phyloP scores from a whole-genome alignment of 1,140 invertebrate species.

The Formica selysi region DNA sequence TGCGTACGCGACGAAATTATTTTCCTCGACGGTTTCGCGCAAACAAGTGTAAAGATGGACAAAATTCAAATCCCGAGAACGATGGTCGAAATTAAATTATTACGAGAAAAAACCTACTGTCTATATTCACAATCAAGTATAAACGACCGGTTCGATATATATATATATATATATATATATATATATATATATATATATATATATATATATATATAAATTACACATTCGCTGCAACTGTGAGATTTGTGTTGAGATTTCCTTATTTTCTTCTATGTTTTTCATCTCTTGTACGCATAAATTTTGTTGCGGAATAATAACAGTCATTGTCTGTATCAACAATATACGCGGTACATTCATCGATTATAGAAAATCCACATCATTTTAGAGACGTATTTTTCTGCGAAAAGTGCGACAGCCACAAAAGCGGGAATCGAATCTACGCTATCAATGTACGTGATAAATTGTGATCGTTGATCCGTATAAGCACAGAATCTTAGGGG shows the following conservation, averaged over 20 bases:
- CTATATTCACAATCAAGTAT: not conserved
- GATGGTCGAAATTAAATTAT: not conserved
- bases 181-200: not conserved
- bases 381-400: not conserved
- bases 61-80: not conserved
- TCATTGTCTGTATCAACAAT: not conserved
- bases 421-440: not conserved
- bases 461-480: constrained; percentile 33
- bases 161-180: not conserved
- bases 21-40: not conserved
- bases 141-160: not conserved
- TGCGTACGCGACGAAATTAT: not conserved
- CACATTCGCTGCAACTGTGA: not conserved
- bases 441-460: constrained; percentile 33
- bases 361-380: not conserved
- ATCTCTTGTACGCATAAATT: not conserved
- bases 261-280: not conserved
- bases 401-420: not conserved
- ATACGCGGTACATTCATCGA: not conserved
- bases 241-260: not conserved
- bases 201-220: not conserved
- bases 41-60: not conserved
- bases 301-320: not conserved
- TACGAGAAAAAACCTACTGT: not conserved
- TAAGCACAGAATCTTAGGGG: not conserved